Base-by-base conservation (phyloP, 1,140 invertebrate genomes). In the Bathynomus jamesi region DNA sequence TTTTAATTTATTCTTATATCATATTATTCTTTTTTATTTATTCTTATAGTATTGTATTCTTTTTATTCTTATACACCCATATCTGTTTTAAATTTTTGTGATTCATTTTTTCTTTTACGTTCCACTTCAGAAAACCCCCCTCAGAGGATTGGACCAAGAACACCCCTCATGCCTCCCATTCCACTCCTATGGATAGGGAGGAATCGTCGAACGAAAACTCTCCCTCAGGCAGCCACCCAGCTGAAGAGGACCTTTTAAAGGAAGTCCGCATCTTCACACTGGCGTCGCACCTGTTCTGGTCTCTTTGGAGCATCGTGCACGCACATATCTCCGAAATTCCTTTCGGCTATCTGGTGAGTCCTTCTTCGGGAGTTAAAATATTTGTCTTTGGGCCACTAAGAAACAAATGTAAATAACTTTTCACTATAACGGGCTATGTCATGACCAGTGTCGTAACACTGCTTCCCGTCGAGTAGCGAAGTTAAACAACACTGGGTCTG, bases 231-330 rank as follows among this genome's bases (percentile, higher is more conserved):
- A 17, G 13, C 65, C 2, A 78, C n/a, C n/a, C 79, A 17, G 75
- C 66, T 32, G 81, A 86, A 69, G 79, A 82, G 0, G 78, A 79
- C 21, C 77, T 95, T 11, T 82, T 94, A 72, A 80, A 82, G 30
- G 95, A 98, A 84, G 87, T 94, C 17, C 87, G 89, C 67, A 83
- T 90, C 7, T 96, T 94, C 78, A 89, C 89, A 0, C 82, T 96
- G 32, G 91, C 90, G 21, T 92, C 92, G n/a, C 93, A 98, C 81
- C 88, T 97, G 25, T 90, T 97, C 77, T 98, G 95, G 96, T 87
- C 86, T 3, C 83, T 97, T 0, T 98, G 96, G 96, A 87, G 89
- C 25, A 86, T 96, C 28, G 89, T 96, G 4, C 95, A 96, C 82
- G 90, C 90, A 0, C 87, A 89, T 73, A 88, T 90, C 13, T 95